Conservation (phyloP, 2,888 invertebrate genomes). For the Argyresthia albistria region DNA sequence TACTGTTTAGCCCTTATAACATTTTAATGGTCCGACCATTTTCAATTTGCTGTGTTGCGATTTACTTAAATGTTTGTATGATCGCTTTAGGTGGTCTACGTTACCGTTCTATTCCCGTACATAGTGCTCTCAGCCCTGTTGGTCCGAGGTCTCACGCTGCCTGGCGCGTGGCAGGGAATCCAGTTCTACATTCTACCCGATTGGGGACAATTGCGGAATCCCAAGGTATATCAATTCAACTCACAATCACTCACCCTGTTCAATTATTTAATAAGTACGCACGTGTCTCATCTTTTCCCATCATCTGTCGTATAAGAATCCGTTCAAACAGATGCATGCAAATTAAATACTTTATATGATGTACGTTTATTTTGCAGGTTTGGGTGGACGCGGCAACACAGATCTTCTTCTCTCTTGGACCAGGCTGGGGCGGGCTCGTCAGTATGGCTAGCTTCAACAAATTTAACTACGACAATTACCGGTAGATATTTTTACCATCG, state of each 20-base stretch:
- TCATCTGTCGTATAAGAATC: too few species aligned
- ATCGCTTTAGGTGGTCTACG: slow-evolving; percentile 78
- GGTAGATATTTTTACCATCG: slow-evolving; percentile 34
- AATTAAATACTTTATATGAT: too few species aligned
- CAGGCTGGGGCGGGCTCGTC: slow-evolving; percentile 88
- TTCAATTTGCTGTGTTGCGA: too few species aligned
- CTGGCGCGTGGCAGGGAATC: slow-evolving; percentile 84
- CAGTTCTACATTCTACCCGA: slow-evolving; percentile 84
- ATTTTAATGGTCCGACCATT: too few species aligned
- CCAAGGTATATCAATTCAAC: slow-evolving; percentile 67
- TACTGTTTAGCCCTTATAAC: too few species aligned
- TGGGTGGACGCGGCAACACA: slow-evolving; percentile 96
- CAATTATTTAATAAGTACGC: background rate
- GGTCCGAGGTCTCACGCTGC: slow-evolving; percentile 83
- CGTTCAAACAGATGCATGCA: too few species aligned
- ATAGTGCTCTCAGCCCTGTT: slow-evolving; percentile 80
- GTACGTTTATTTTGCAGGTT: slow-evolving; percentile 69
- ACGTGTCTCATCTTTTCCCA: too few species aligned
- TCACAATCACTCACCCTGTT: too few species aligned
- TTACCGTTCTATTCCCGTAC: slow-evolving; percentile 90
- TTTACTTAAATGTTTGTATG: too few species aligned
- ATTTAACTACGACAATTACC: slow-evolving; percentile 80
- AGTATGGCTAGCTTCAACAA: slow-evolving; percentile 89
- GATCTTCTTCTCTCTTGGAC: slow-evolving; percentile 92
- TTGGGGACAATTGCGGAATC: slow-evolving; percentile 81